Evolutionary conservation across 1,140 invertebrate species (phyloP), one percentile per base, ranked within the genome.

Genomic region (Trissolcus basalis): DNA sequence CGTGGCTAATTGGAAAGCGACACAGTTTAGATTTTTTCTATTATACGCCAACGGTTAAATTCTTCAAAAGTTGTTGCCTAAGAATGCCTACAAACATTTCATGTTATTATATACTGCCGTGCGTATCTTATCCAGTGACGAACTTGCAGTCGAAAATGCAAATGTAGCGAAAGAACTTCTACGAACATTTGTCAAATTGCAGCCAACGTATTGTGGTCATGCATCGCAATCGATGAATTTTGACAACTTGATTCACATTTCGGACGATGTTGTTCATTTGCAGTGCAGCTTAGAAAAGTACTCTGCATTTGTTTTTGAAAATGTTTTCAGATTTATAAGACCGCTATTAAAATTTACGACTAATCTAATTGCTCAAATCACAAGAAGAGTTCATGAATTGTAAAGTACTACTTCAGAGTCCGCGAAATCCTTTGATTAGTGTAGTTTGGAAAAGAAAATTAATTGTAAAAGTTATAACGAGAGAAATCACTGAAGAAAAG

Each of bases 1-100:
- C n/a, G 35, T 68, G 11, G 16, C 15, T 0, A 68, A 64, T 36
- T 78, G 64, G 36, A 77, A 78, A 67, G 73, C 78, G 7, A 65
- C 67, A 6, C 58, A 73, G 43, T 58, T 41, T 39, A 39, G 33
- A 45, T 71, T 78, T 47, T 60, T 64, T 36, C 13, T 70, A 45
- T 44, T 78, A 43, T 71, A 74, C 55, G 56, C 49, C 10, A 71
- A 56, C n/a, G 74, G 67, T 8, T 35, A 77, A 7, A 16, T 75
- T 12, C 45, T 77, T 0, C 65, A 71, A 47, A 55, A 71, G 6
- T 27, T 64, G 33, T 51, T 79, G n/a, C 15, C 53, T 12, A 14
- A 49, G 1, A 45, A 64, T 53, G 12, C 69, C 7, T 79, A 54
- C 43, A 51, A 51, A 13, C 60, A 78, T 60, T 74, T 78, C 48